These are phyloP conservation scores for Zeuzera pyrina DNA, from an alignment of 2,888 invertebrate genomes.

Conservation along the genomic window DNA sequence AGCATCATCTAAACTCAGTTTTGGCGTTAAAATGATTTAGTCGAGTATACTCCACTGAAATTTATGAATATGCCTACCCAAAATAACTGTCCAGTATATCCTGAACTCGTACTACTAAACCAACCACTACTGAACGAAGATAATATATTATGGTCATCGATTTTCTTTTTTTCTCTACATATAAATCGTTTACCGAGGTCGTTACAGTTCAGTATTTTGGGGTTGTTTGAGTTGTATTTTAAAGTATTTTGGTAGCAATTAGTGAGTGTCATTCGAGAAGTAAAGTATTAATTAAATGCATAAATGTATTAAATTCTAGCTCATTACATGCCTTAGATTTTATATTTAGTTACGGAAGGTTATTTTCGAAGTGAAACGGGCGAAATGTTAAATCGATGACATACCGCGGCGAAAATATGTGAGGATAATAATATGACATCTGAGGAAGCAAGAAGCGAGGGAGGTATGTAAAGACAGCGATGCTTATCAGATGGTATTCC, in stretches of 20 bases:
- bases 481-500: too few relatives aligned
- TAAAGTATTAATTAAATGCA: constrained; percentile 9
- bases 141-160: constrained; percentile 1
- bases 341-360: neutral
- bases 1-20: constrained; percentile 41
- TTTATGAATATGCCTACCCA: constrained; percentile 41
- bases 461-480: too few relatives aligned
- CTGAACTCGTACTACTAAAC: constrained; percentile 11
- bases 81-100: constrained; percentile 33
- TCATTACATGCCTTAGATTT: neutral
- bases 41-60: constrained; percentile 37
- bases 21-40: constrained; percentile 66
- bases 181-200: constrained; percentile 36
- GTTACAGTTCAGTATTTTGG: constrained; percentile 33
- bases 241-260: constrained; percentile 43
- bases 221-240: constrained; percentile 24
- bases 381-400: too few relatives aligned
- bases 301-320: neutral
- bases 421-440: too few relatives aligned
- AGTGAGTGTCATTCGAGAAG: constrained; percentile 29
- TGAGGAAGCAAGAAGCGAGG: too few relatives aligned
- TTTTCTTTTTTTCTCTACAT: constrained; percentile 23
- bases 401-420: too few relatives aligned
- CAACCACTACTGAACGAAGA: neutral
- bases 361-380: neutral